These are phyloP conservation scores for Hydrolagus colliei DNA, from an alignment of 2,797 vertebrate genomes.

Conservation along the genomic window DNA sequence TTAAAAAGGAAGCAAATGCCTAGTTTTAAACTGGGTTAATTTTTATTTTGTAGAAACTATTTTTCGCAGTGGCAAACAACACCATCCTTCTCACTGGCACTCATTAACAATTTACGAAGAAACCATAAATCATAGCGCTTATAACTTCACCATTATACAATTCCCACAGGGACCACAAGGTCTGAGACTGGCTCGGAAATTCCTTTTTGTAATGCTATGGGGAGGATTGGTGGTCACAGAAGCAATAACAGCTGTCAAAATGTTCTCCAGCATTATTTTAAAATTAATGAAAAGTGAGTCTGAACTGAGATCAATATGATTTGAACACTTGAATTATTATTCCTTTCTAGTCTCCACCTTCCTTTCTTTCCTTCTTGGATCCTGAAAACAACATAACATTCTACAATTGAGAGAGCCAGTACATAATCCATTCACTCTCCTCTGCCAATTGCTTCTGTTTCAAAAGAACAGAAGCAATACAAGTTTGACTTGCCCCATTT, in stretches of 20 bases:
- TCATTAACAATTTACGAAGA: not conserved
- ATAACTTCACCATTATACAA: not conserved
- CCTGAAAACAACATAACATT: not conserved
- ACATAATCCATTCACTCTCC: too few relatives aligned
- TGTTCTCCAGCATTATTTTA: not conserved
- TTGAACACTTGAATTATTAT: not conserved
- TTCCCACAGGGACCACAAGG: not conserved
- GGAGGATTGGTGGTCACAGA: not conserved
- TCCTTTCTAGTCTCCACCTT: not conserved
- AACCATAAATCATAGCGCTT: too few relatives aligned
- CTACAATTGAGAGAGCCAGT: not conserved
- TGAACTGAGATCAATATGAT: not conserved
- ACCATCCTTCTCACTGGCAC: not conserved
- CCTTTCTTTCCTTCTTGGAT: not conserved
- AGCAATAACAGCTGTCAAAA: not conserved
- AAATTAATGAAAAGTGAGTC: not conserved
- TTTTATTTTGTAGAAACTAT: not conserved
- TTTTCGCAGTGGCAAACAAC: not conserved
- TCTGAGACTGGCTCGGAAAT: slow-evolving; percentile 8
- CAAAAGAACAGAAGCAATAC: not conserved
- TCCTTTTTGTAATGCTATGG: not conserved
- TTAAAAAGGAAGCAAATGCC: not conserved
- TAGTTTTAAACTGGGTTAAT: not conserved
- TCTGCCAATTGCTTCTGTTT: not conserved
- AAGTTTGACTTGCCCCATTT: not conserved